Conservation (phyloP, 2,888 invertebrate species). For the Leucozona laternaria region DNA sequence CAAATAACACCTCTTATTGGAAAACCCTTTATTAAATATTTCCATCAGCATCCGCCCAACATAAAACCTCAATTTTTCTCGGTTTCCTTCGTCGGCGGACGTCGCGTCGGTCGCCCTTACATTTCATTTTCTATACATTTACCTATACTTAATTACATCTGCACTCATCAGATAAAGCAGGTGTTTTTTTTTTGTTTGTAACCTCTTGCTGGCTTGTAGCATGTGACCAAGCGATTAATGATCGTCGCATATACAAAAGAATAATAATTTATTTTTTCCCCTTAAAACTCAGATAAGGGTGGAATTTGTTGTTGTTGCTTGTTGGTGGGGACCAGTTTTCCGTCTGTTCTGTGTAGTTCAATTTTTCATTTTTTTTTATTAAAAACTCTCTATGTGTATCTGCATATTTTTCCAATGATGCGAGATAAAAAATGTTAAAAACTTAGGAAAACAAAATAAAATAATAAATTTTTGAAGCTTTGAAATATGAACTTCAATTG, state of each 20-base stretch:
- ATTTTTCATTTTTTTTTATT: constrained; percentile 1
- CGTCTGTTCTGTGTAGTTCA: no score
- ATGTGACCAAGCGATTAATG: constrained; percentile 64
- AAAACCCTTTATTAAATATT: no score
- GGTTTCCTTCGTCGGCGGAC: not conserved
- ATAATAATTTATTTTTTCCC: constrained; percentile 34
- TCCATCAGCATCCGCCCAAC: constrained; percentile 3
- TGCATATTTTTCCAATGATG: constrained; percentile 20
- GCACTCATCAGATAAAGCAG: constrained; percentile 55
- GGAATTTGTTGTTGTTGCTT: constrained; percentile 28
- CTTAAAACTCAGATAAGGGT: constrained; percentile 65
- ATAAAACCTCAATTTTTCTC: constrained; percentile 1
- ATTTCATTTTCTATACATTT: constrained; percentile 4
- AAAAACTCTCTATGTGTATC: not conserved
- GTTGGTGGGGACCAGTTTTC: not conserved
- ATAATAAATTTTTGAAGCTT: constrained; percentile 6
- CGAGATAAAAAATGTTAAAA: not conserved
- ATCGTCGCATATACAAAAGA: constrained; percentile 40
- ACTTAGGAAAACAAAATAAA: constrained; percentile 2
- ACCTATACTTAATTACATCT: constrained; percentile 49
- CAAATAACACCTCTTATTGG: no score
- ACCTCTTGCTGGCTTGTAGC: constrained; percentile 19
- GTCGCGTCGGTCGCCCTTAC: no score
- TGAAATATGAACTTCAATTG: constrained; percentile 6
- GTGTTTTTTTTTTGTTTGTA: constrained; percentile 31